Base-by-base conservation (phyloP, 2,888 invertebrate species). In the Nipponacmea schrenckii region DNA sequence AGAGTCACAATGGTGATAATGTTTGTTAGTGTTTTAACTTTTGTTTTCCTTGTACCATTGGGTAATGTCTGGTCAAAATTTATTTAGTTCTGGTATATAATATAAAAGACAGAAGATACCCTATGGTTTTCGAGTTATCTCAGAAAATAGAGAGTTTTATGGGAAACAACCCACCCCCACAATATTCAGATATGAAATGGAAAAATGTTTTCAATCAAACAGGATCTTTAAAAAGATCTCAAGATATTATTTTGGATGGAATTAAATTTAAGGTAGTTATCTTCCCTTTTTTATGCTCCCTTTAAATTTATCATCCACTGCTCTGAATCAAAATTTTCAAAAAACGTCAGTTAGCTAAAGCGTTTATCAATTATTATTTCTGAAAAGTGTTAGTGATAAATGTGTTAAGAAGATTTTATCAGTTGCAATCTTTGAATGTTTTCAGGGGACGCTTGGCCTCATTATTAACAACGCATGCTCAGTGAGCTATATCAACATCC, bases 131-230 rank as follows among this genome's bases (percentile, higher is more conserved):
- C 14, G 56, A 56, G 24, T 56, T 56, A 56, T 24, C 24, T 10
- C 20, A 56, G 56, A 56, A 24, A 10, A 24, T 56, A 10, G 56
- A 56, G 15, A 5, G 20, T 8, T 56, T 10, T 24, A 56, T 56
- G 56, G 56, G 56, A 20, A 20, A 56, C 24, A 56, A 24, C 8
- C 56, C 56, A 14, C 56, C 56, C n/a, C 56, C 56, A 10, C 56
- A 56, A 56, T 56, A 56, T 24, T 56, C 24, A 20, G 56, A 56
- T 56, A 56, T 56, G 56, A 56, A 56, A 56, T 56, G 56, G 56
- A 56, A 56, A 56, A 24, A 24, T 20, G 56, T 56, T 56, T 56
- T 56, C 24, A 56, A 56, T 24, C 14, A 56, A 24, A 24, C 24
- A 24, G 24, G 24, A 15, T 56, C 24, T 12, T 24, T 56, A 12